These are phyloP conservation scores for Drosophila ironensis DNA, from an alignment of 1,140 invertebrate species.

Conservation along the genomic window DNA sequence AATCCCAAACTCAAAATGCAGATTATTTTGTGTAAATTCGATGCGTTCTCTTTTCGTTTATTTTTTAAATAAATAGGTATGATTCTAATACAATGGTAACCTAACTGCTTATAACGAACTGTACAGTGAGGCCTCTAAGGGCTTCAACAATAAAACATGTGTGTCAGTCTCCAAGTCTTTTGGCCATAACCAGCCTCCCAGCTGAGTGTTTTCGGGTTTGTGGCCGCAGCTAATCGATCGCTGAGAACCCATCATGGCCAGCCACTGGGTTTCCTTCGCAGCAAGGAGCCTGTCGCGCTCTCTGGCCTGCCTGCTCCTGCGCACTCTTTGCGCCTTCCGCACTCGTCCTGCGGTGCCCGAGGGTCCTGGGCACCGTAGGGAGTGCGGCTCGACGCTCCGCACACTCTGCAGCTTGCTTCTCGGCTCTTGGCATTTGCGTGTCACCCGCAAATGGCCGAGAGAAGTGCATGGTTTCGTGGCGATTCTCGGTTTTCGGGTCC, in stretches of 20 bases:
- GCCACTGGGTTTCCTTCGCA: slow-evolving; percentile 63
- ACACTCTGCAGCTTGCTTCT: slow-evolving; percentile 38
- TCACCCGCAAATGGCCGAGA: slow-evolving; percentile 76
- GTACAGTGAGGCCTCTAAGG: slow-evolving; percentile 7
- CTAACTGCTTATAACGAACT: slow-evolving; percentile 10
- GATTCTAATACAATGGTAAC: slow-evolving; percentile 8
- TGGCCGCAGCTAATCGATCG: slow-evolving; percentile 65
- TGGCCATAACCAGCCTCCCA: slow-evolving; percentile 12
- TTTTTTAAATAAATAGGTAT: slow-evolving; percentile 62
- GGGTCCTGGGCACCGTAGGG: slow-evolving; percentile 59
- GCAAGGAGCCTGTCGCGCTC: slow-evolving; percentile 25
- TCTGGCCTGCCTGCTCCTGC: slow-evolving; percentile 5
- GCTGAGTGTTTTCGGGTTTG: slow-evolving; percentile 15
- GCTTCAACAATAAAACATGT: slow-evolving; percentile 16
- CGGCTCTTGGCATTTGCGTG: slow-evolving; percentile 71
- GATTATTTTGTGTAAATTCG: neutral
- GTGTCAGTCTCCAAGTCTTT: slow-evolving; percentile 60
- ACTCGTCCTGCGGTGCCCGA: slow-evolving; percentile 50
- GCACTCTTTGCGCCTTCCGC: slow-evolving; percentile 19
- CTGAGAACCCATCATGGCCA: slow-evolving; percentile 73
- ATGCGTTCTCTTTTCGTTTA: slow-evolving; percentile 16
- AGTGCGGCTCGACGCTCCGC: slow-evolving; percentile 46
- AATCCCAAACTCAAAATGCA: neutral
- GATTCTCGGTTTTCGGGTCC: neutral
- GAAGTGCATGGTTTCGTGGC: slow-evolving; percentile 29